Evolutionary conservation across 2,888 invertebrate genomes (phyloP).

Genomic region (Unio delphinus): DNA sequence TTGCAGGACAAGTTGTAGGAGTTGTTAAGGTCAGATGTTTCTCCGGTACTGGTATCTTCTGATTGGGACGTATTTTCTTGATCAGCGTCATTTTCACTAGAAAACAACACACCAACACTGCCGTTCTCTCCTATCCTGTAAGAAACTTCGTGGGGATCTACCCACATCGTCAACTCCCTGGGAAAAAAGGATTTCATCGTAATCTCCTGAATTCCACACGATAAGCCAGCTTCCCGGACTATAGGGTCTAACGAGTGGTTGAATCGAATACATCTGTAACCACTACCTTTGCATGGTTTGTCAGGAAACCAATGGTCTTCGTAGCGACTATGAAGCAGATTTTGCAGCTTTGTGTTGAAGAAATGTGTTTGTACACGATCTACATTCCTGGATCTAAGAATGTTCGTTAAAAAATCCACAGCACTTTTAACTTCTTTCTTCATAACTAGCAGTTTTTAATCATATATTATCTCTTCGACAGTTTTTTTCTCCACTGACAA

Average conservation of each 20-base stretch:
- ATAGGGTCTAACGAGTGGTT: constrained; percentile 82
- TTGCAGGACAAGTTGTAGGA: constrained; percentile 39
- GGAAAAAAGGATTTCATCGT: constrained; percentile 75
- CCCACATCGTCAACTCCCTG: constrained; percentile 83
- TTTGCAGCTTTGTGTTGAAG: constrained; percentile 46
- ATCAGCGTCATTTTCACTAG: constrained; percentile 15
- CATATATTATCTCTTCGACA: constrained; percentile 4
- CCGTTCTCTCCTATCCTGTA: constrained; percentile 80
- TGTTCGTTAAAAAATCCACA: constrained; percentile 55
- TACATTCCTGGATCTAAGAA: constrained; percentile 42
- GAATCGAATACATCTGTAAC: constrained; percentile 81
- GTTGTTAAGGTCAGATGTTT: constrained; percentile 18
- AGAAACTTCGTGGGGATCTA: constrained; percentile 82
- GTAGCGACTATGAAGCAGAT: constrained; percentile 71
- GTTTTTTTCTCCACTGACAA: constrained; percentile 4
- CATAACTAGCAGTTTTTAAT: constrained; percentile 41
- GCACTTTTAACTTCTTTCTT: constrained; percentile 66
- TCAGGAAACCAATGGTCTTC: constrained; percentile 84
- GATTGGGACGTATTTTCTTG: constrained; percentile 16
- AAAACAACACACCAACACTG: constrained; percentile 77
- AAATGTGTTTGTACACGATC: constrained; percentile 36
- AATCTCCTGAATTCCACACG: constrained; percentile 77
- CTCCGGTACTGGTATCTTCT: constrained; percentile 8
- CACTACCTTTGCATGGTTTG: constrained; percentile 81
- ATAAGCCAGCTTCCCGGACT: constrained; percentile 78